These are phyloP conservation scores for Nerophis lumbriciformis DNA, from an alignment of 2,113 vertebrate species.

Conservation along the genomic window DNA sequence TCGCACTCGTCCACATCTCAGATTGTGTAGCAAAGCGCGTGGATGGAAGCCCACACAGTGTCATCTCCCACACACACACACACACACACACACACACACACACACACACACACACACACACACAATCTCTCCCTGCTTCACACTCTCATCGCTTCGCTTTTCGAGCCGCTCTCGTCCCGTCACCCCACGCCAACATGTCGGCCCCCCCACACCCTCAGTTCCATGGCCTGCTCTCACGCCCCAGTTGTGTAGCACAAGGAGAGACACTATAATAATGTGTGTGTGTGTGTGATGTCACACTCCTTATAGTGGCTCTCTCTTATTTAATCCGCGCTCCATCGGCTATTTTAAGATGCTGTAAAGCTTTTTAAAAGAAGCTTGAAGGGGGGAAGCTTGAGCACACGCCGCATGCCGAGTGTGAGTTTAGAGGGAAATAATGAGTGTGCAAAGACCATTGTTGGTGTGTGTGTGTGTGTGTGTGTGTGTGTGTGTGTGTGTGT, in stretches of 20 bases:
- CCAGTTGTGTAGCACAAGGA: conserved; percentile 64
- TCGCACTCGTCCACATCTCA: too few relatives aligned
- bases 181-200: conserved; percentile 40
- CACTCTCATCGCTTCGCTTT: conserved; percentile 23
- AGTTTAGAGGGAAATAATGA: conserved; percentile 19
- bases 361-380: conserved; percentile 64
- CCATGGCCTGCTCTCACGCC: conserved; percentile 44
- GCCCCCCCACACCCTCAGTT: conserved; percentile 17
- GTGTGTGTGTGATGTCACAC: conserved; percentile 52
- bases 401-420: conserved; percentile 29
- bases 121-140: conserved; percentile 18
- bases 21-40: background rate
- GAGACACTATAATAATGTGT: conserved; percentile 24
- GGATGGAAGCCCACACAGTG: conserved; percentile 1
- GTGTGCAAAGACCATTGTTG: background rate
- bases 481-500: background rate
- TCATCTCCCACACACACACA: conserved; percentile 8
- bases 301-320: conserved; percentile 52
- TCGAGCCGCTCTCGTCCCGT: conserved; percentile 34
- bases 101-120: background rate
- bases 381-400: conserved; percentile 43
- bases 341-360: conserved; percentile 69
- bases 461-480: conserved; percentile 12
- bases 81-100: conserved; percentile 7
- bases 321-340: conserved; percentile 62